Evolutionary conservation across 2,797 vertebrate genomes (phyloP), one percentile per base, ranked within the genome.

Genomic region (Denticeps clupeoides): DNA sequence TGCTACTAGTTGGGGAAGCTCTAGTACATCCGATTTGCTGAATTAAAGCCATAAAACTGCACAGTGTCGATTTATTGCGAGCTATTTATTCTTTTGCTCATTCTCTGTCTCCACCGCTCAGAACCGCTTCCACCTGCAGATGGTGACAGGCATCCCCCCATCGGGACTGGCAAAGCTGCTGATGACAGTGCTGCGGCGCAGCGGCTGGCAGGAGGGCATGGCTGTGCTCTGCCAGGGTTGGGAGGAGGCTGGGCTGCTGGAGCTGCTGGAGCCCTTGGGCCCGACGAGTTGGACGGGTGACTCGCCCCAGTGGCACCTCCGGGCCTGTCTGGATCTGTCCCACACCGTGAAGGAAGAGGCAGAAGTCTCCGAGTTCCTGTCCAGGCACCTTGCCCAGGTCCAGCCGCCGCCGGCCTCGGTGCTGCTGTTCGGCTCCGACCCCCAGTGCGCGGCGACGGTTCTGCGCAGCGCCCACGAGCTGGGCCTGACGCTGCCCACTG

Each of bases 101-200:
- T 3, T 40, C 3, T 24, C 13, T 9, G 29, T 37, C 2, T 53
- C 9, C 41, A 10, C 25, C 42, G 19, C 11, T 12, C 71, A 96
- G 92, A 92, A 81, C 54, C 87, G 67, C 0, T 89, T 93, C 64
- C 92, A 93, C 65, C 80, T 93, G 42, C 87, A 83, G 71, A 74
- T 93, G 88, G 71, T 83, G 62, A 87, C 73, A 2, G 79, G 77
- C 23, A 75, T 84, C 45, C 78, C 88, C 0, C 68, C 81, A 11
- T 85, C 87, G 1, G 78, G 46, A 0, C 69, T 91, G 49, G 75
- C 86, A 3, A 80, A 88, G 0, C 70, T 93, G 32, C 56, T 91
- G 49, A 62, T 79, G 45, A 68, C 77, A 0, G 22, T 93, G 57
- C 68, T 94, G 60, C 76, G 41, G 47, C 72, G 75, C 5, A 86